Percentiles rank a stretch among this genome's conserved stretches.
phyloP scores from a whole-genome alignment of 2,888 invertebrate species.

The Trypoxylon attenuatum region DNA sequence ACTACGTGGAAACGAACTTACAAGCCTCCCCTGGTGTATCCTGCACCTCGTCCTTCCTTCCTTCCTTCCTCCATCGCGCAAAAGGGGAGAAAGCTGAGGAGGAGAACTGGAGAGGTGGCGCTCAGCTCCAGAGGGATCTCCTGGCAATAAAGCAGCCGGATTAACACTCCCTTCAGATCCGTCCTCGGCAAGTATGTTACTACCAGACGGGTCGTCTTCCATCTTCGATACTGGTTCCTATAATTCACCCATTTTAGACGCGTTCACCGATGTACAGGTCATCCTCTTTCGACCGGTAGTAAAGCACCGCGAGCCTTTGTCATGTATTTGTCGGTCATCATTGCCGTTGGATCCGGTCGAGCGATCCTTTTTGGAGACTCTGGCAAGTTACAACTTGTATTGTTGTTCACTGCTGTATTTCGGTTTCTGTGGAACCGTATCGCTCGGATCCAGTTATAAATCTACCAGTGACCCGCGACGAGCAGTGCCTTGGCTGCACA shows the following conservation, averaged over 20 bases:
- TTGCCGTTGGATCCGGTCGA: too few species aligned
- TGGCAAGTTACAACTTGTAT: too few species aligned
- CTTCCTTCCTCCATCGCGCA: slow-evolving; percentile 33
- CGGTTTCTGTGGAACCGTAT: background rate
- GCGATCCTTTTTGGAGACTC: too few species aligned
- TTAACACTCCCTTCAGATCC: slow-evolving; percentile 41
- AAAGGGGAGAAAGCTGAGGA: slow-evolving; percentile 25
- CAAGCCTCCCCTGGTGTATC: slow-evolving; percentile 11
- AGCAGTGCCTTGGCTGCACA: slow-evolving; percentile 43
- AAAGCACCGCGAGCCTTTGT: too few species aligned
- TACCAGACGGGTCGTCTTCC: slow-evolving; percentile 10
- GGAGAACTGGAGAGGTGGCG: slow-evolving; percentile 35
- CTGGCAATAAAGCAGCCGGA: slow-evolving; percentile 60
- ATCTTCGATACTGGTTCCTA: slow-evolving; percentile 46
- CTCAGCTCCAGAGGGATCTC: slow-evolving; percentile 52
- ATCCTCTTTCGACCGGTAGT: too few species aligned
- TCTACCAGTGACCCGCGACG: background rate
- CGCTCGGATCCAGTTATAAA: background rate
- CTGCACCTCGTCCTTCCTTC: background rate
- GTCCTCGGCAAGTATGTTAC: slow-evolving; percentile 21
- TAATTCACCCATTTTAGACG: slow-evolving; percentile 51
- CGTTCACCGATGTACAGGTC: slow-evolving; percentile 5
- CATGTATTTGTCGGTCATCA: too few species aligned
- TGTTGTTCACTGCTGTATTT: too few species aligned
- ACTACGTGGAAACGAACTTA: slow-evolving; percentile 58